Conservation (phyloP, 1,140 invertebrate species). For the Trialeurodes vaporariorum region DNA sequence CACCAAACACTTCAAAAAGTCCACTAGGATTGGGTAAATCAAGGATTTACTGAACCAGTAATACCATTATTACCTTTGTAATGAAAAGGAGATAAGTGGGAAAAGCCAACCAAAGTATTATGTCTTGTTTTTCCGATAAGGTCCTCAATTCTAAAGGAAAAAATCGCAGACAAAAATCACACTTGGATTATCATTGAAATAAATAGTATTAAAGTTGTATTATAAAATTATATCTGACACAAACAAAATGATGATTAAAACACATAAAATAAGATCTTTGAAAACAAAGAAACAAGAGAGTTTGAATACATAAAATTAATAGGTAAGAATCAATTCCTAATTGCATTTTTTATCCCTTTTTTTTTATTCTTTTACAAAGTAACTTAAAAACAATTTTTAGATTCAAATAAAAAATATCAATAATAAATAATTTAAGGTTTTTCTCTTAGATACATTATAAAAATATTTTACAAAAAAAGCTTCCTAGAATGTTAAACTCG, state of each 20-base stretch:
- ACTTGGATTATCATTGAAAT: too few species aligned
- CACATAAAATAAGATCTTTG: neutral
- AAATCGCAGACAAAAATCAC: too few species aligned
- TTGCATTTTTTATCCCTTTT: too few species aligned
- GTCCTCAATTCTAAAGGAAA: too few species aligned
- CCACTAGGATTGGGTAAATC: too few species aligned
- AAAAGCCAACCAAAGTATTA: too few species aligned
- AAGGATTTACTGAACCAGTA: too few species aligned
- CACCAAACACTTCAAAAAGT: too few species aligned
- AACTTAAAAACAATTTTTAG: neutral
- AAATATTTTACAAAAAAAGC: conserved; percentile 1
- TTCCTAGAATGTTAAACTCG: neutral
- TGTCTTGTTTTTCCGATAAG: too few species aligned
- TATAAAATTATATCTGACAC: neutral
- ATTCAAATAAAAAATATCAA: neutral
- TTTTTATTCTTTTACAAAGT: neutral
- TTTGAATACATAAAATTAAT: neutral
- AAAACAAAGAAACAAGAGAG: neutral
- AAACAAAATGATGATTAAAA: neutral
- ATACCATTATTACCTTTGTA: too few species aligned
- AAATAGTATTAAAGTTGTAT: neutral
- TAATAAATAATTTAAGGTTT: neutral
- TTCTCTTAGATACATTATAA: neutral
- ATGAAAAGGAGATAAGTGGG: too few species aligned
- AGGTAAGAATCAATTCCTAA: neutral